Conservation (phyloP, 2,888 invertebrate species). For the Parnassius glacialis region DNA sequence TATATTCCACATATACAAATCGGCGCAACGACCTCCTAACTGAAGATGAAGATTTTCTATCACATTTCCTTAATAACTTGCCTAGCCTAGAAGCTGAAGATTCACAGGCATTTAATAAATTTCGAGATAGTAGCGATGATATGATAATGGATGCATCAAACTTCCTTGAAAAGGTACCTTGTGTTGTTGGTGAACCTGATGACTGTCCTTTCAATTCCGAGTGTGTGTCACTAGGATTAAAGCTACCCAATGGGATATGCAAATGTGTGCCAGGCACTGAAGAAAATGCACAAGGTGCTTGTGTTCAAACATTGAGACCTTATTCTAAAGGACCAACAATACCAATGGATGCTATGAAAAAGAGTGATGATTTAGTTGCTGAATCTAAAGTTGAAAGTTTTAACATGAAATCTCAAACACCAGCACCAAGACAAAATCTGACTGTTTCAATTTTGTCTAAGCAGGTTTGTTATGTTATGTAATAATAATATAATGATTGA, state of each 20-base stretch:
- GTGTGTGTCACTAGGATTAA: conserved; percentile 80
- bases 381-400: conserved; percentile 45
- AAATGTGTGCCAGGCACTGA: conserved; percentile 85
- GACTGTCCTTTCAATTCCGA: conserved; percentile 86
- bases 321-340: conserved; percentile 67
- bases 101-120: conserved; percentile 58
- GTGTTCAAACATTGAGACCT: conserved; percentile 56
- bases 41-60: conserved; percentile 66
- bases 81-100: conserved; percentile 66
- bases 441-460: conserved; percentile 89
- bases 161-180: conserved; percentile 76
- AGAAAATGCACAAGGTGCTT: conserved; percentile 62
- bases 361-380: conserved; percentile 45
- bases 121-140: conserved; percentile 63
- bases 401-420: conserved; percentile 54
- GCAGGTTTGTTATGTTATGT: conserved; percentile 72
- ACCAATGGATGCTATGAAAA: conserved; percentile 58
- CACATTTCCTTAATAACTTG: conserved; percentile 65
- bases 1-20: conserved; percentile 61
- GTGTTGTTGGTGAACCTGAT: conserved; percentile 78
- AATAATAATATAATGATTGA: not conserved
- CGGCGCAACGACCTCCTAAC: conserved; percentile 53
- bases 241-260: conserved; percentile 85
- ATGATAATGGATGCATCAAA: conserved; percentile 76
- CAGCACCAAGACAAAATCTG: conserved; percentile 81